A percentile compares a stretch with the other conserved stretches of the same genome.
Conservation (phyloP, 1,140 invertebrate species). For the Megalonaias nervosa region DNA sequence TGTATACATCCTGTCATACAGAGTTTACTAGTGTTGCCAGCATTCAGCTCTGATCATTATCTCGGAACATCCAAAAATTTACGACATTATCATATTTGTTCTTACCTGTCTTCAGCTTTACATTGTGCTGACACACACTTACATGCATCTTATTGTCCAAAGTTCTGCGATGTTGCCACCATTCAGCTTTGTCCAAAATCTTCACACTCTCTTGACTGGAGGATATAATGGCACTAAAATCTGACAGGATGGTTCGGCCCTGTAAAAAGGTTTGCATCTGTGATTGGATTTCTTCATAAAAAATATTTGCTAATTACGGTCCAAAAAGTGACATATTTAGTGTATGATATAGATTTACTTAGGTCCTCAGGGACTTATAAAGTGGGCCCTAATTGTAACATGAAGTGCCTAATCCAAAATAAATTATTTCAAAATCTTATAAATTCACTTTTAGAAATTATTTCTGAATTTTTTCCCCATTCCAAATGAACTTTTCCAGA, state of each 20-base stretch:
- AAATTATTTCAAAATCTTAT: no score
- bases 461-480: no score
- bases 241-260: slow-evolving; percentile 44
- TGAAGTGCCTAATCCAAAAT: no score
- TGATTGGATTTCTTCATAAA: background rate
- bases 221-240: slow-evolving; percentile 43
- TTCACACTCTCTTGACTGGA: slow-evolving; percentile 37
- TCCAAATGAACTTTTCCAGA: no score
- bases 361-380: no score
- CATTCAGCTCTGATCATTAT: slow-evolving; percentile 45
- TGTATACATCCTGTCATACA: slow-evolving; percentile 41
- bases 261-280: slow-evolving; percentile 24
- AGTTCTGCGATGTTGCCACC: slow-evolving; percentile 48
- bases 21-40: slow-evolving; percentile 43
- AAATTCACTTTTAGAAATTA: no score
- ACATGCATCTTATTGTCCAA: slow-evolving; percentile 43
- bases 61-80: slow-evolving; percentile 1
- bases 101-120: background rate
- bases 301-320: background rate
- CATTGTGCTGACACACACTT: background rate
- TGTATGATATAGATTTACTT: background rate
- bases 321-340: background rate
- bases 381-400: no score
- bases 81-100: background rate
- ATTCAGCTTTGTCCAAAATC: slow-evolving; percentile 43